Evolutionary conservation across 2,113 vertebrate genomes (phyloP), one percentile per base, ranked within the genome.

Genomic region (Himantopus leucocephalus): DNA sequence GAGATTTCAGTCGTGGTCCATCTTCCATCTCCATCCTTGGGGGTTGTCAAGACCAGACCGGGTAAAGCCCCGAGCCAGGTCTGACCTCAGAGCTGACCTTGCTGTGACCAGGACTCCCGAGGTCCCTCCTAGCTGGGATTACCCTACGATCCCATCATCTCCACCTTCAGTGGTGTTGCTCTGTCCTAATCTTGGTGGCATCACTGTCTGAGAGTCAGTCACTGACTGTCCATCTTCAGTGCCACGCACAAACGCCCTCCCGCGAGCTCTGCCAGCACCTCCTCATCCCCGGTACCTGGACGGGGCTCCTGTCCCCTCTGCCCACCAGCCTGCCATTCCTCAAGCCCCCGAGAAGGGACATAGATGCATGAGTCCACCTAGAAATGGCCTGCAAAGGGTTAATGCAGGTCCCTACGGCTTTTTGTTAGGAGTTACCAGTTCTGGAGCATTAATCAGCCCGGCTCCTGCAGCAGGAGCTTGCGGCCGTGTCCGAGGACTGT

Each of bases 401-500:
- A 34, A 43, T 11, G 17, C 10, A 5, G 43, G 29, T n/a, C 23
- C 37, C 29, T 30, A 11, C 32, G 20, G 35, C 58, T 77, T 47
- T 58, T 58, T 10, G 11, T 30, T 37, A 66, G 20, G 30, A 41
- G 30, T 26, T 37, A 34, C 22, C 18, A 7, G 22, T 52, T 59
- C 43, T 67, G 43, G 52, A 67, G 35, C 5, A 3, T 58, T 32
- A 9, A 14, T 56, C 43, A 70, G n/a, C 63, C 9, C 9, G 14
- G 15, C 12, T 47, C 24, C 13, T 30, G 18, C 21, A 32, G 30
- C 56, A n/a, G 64, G n/a, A 63, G 72, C 41, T 43, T 21, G 41
- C 0, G 8, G 14, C 32, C 1, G 3, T 17, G 35, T 11, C 45
- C 5, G 3, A 39, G 71, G 48, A 12, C 30, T 63, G 17, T 19